Evolutionary conservation across 2,888 invertebrate species (phyloP).

Genomic region (Drosophila melanosoma): DNA sequence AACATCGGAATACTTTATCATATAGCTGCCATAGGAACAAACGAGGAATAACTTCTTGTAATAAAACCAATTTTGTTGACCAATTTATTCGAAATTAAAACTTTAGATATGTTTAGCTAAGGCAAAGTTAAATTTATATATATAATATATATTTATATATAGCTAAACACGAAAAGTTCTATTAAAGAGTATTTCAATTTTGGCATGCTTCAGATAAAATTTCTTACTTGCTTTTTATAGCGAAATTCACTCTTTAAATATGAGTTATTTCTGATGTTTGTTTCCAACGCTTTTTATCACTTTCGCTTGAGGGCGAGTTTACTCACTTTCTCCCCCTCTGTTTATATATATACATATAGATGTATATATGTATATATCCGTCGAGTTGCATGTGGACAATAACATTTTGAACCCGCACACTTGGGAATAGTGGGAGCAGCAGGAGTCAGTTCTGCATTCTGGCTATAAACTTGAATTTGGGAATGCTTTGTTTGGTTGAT

Average conservation of each 20-base stretch:
- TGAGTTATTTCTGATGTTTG: slow-evolving; percentile 38
- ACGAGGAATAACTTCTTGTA: too few relatives aligned
- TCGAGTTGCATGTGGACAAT: slow-evolving; percentile 55
- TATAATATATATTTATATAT: not conserved
- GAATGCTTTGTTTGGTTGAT: slow-evolving; percentile 55
- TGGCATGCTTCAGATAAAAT: not conserved
- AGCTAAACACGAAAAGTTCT: not conserved
- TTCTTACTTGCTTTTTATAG: slow-evolving; percentile 11
- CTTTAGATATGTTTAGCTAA: not conserved
- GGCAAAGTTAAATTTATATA: not conserved
- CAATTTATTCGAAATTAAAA: not conserved
- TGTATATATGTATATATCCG: not conserved
- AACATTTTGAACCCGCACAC: slow-evolving; percentile 30
- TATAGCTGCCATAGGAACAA: too few relatives aligned
- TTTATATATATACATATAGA: not conserved
- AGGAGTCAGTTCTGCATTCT: slow-evolving; percentile 10
- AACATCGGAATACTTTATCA: too few relatives aligned
- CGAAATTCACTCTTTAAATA: slow-evolving; percentile 36
- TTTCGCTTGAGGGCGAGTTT: slow-evolving; percentile 44
- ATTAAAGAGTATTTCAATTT: not conserved
- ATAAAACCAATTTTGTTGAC: too few relatives aligned
- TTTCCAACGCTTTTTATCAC: slow-evolving; percentile 39
- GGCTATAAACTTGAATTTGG: slow-evolving; percentile 69
- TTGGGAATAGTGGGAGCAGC: slow-evolving; percentile 2
- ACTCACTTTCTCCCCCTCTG: not conserved